phyloP scores from a whole-genome alignment of 2,888 invertebrate genomes.

The Escarpia spicata region DNA sequence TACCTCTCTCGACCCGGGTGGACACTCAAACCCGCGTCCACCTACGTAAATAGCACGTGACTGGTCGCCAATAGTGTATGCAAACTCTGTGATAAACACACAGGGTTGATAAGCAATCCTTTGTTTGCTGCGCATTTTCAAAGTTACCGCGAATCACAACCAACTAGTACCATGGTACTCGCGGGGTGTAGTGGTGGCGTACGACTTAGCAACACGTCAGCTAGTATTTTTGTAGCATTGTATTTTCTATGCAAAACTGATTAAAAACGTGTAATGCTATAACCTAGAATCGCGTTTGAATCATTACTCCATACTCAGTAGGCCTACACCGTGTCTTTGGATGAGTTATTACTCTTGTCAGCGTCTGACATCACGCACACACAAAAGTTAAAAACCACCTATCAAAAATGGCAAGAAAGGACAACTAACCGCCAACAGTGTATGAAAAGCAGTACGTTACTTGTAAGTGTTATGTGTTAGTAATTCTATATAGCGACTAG shows the following conservation, averaged over 20 bases:
- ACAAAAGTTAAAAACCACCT: neutral
- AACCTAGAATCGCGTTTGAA: neutral
- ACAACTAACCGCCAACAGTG: too few relatives aligned
- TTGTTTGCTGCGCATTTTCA: constrained; percentile 7
- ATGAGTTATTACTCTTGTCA: too few relatives aligned
- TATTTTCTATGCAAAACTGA: neutral
- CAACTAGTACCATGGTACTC: neutral
- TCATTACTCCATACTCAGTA: neutral
- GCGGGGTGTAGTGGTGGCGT: neutral
- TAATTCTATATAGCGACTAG: too few relatives aligned
- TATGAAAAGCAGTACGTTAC: too few relatives aligned
- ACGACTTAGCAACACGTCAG: neutral
- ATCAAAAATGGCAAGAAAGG: too few relatives aligned
- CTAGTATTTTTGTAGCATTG: neutral
- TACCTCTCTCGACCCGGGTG: constrained; percentile 21
- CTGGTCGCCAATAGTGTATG: neutral
- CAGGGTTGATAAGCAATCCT: constrained; percentile 17
- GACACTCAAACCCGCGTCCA: constrained; percentile 23
- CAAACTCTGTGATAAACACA: constrained; percentile 18
- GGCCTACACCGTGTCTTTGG: neutral
- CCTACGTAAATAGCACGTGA: constrained; percentile 25
- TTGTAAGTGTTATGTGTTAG: too few relatives aligned
- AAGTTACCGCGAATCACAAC: constrained; percentile 8
- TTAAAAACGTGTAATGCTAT: neutral
- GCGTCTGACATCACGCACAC: neutral